phyloP scores from a whole-genome alignment of 2,113 vertebrate genomes.

The Mirza zaza region DNA sequence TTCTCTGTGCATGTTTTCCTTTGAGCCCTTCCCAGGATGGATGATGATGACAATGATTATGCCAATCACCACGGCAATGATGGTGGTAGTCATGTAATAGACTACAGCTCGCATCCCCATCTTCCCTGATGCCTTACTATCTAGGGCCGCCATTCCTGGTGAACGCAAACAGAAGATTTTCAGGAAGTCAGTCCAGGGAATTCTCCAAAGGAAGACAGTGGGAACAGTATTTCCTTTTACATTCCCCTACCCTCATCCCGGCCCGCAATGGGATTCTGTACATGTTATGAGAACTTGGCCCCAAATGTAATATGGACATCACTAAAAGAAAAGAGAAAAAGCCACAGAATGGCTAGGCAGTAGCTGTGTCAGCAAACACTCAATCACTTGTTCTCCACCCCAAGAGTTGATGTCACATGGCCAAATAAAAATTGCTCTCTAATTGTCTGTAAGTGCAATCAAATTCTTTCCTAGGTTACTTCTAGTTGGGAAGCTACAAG shows the following conservation, averaged over 20 bases:
- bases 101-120: constrained; percentile 96
- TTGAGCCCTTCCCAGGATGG: constrained; percentile 95
- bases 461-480: background rate
- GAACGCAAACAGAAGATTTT: constrained; percentile 82
- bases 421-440: constrained; percentile 28
- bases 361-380: background rate
- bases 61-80: constrained; percentile 96
- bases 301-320: background rate
- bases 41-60: constrained; percentile 97
- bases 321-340: background rate
- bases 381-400: background rate
- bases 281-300: background rate
- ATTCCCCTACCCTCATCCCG: background rate
- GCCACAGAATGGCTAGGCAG: background rate
- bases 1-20: constrained; percentile 92
- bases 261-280: background rate
- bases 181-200: constrained; percentile 48
- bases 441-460: background rate
- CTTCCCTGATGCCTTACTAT: constrained; percentile 96
- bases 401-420: background rate
- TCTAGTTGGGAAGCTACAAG: background rate
- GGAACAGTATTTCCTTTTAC: background rate
- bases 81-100: constrained; percentile 96
- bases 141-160: constrained; percentile 95
- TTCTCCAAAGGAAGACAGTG: background rate